A percentile compares a stretch with the other conserved stretches of the same genome.
These are phyloP conservation scores for Ennomos erosarius DNA, from an alignment of 2,888 invertebrate genomes.

Conservation along the genomic window DNA sequence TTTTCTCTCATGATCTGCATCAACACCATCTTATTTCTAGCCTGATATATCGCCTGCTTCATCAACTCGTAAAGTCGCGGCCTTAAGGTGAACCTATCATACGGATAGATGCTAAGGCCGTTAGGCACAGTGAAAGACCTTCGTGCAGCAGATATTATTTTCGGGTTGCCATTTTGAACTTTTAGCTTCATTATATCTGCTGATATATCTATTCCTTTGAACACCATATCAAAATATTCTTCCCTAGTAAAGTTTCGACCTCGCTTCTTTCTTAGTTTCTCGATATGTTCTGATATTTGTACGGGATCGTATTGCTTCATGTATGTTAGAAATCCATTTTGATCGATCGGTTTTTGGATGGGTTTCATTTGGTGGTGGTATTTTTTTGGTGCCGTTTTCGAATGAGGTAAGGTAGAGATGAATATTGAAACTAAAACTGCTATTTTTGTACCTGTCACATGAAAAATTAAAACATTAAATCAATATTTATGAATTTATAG, in stretches of 20 bases:
- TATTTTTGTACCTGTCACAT: too few relatives aligned
- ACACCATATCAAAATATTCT: slow-evolving; percentile 49
- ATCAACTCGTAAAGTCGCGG: slow-evolving; percentile 58
- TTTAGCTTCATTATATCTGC: slow-evolving; percentile 56
- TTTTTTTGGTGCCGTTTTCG: too few relatives aligned
- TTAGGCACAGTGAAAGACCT: slow-evolving; percentile 48
- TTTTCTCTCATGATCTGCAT: slow-evolving; percentile 56
- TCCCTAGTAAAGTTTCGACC: slow-evolving; percentile 39
- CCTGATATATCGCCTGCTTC: slow-evolving; percentile 63
- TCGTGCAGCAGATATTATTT: slow-evolving; percentile 37
- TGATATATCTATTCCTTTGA: slow-evolving; percentile 51
- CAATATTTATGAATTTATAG: too few relatives aligned
- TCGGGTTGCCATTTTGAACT: slow-evolving; percentile 46
- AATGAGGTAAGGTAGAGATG: too few relatives aligned
- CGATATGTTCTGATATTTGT: slow-evolving; percentile 50
- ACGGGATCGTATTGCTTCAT: slow-evolving; percentile 36
- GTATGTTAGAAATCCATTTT: slow-evolving; percentile 17
- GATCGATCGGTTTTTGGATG: not conserved
- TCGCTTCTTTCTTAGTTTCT: slow-evolving; percentile 41
- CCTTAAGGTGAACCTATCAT: slow-evolving; percentile 45
- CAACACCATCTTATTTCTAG: slow-evolving; percentile 58
- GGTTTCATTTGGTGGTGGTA: too few relatives aligned
- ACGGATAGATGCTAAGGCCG: fast-evolving
- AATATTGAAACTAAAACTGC: too few relatives aligned
- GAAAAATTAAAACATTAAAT: too few relatives aligned